phyloP scores from a whole-genome alignment of 2,797 vertebrate genomes.

The Eremophila alpestris region DNA sequence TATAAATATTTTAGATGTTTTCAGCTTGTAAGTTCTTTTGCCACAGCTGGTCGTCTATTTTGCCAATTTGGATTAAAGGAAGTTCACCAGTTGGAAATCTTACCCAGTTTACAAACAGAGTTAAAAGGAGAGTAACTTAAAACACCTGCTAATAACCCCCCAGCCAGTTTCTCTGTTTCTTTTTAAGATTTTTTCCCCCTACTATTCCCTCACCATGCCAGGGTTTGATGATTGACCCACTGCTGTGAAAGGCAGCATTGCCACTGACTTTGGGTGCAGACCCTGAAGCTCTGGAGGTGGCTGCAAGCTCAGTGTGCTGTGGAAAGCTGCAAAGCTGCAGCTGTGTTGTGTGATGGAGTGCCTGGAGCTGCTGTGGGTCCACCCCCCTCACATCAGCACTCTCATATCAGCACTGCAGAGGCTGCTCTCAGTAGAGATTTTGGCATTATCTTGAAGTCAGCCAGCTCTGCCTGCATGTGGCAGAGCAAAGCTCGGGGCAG shows the following conservation, averaged over 20 bases:
- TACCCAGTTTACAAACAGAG: constrained; percentile 13
- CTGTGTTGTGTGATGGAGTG: accelerated
- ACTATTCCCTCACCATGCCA: not conserved
- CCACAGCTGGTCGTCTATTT: constrained; percentile 13
- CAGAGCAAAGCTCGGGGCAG: not conserved
- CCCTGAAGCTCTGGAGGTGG: not conserved
- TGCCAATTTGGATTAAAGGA: not conserved
- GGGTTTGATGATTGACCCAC: not conserved
- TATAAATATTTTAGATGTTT: constrained; percentile 31
- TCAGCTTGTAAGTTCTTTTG: not conserved
- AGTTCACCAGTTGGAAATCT: not conserved
- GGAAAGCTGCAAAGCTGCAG: not conserved
- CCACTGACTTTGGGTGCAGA: not conserved
- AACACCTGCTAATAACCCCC: not conserved
- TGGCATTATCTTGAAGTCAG: not conserved
- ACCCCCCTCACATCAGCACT: not conserved
- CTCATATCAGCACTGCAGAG: not conserved
- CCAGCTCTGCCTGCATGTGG: not conserved
- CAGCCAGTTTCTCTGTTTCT: not conserved
- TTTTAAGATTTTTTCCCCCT: not conserved
- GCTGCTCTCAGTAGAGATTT: not conserved
- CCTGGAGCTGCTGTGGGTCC: not conserved
- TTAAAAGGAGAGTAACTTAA: not conserved
- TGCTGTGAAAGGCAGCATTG: not conserved
- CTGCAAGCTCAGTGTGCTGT: accelerated